Evolutionary conservation across 1,140 invertebrate species (phyloP), one percentile per base, ranked within the genome.

Genomic region (Plodia interpunctella): DNA sequence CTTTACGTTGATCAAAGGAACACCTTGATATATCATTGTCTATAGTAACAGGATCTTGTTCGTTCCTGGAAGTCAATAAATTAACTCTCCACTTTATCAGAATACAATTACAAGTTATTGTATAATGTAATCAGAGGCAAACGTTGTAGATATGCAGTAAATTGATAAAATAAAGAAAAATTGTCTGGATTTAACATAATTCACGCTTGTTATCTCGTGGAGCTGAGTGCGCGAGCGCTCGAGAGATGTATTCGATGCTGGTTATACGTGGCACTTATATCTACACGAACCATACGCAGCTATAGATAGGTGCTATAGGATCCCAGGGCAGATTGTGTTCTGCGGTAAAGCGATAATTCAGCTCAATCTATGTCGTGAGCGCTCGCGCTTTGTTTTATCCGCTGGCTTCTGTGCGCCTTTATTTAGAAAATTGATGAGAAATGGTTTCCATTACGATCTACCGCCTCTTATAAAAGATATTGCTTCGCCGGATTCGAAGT

Each of bases 401-500:
- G 76, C 75, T 82, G 80, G 87, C 87, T 89, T 81, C 86, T 87
- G 86, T 86, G 81, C 79, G 80, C 86, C 86, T 88, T 88, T 88
- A 88, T 88, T 88, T 88, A 88, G 86, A 88, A 88, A 88, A 88
- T 88, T 88, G 86, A 88, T 88, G 84, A 88, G 86, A 88, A 87
- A 88, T 85, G 86, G 80, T 86, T 80, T 86, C 86, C 86, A 88
- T 88, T 88, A 87, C 83, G 81, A 75, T 62, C 70, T 67, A 75
- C 79, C 76, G 84, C 77, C 83, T 32, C 30, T 78, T 80, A 84
- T 82, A 82, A 83, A 78, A 87, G 80, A 85, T 83, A 82, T 87
- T 80, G 77, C 78, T 68, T 60, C 58, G 64, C 65, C 63, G 66
- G 66, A 77, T 75, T 70, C 72, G 66, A 63, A 76, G 58, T 72